These are phyloP conservation scores for Schizothorax lantsangensis DNA, from an alignment of 2,797 vertebrate genomes.

Conservation along the genomic window DNA sequence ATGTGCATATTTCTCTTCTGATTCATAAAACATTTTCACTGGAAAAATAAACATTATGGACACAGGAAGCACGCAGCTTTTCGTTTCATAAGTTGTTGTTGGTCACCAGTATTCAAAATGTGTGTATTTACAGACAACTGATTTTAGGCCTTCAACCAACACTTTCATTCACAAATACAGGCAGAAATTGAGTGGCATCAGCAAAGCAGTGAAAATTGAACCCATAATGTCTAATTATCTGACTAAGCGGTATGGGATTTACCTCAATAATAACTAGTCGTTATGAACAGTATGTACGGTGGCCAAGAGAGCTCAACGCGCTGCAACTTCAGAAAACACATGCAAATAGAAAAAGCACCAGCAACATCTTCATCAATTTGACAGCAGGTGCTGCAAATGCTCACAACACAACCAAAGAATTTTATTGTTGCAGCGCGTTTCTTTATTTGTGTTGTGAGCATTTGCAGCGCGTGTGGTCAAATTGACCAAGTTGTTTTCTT, in stretches of 20 bases:
- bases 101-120: neutral
- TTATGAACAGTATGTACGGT: neutral
- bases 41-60: neutral
- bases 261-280: neutral
- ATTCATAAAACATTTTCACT: neutral
- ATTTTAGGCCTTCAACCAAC: neutral
- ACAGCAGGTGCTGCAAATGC: too few relatives aligned
- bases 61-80: too few relatives aligned
- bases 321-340: too few relatives aligned
- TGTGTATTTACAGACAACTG: neutral
- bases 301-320: too few relatives aligned
- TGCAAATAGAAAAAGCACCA: too few relatives aligned
- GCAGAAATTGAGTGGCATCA: neutral
- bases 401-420: too few relatives aligned
- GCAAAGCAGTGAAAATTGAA: neutral
- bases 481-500: too few relatives aligned
- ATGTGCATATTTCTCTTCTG: neutral
- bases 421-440: too few relatives aligned
- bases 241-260: neutral
- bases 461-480: too few relatives aligned
- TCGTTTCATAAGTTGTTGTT: neutral
- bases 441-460: too few relatives aligned
- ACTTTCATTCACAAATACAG: neutral
- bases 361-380: too few relatives aligned
- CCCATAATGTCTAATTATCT: neutral